Percentiles rank a stretch among this genome's conserved stretches.
These are phyloP conservation scores for Sabatieria punctata DNA, from an alignment of 2,888 invertebrate genomes.

Conservation along the genomic window DNA sequence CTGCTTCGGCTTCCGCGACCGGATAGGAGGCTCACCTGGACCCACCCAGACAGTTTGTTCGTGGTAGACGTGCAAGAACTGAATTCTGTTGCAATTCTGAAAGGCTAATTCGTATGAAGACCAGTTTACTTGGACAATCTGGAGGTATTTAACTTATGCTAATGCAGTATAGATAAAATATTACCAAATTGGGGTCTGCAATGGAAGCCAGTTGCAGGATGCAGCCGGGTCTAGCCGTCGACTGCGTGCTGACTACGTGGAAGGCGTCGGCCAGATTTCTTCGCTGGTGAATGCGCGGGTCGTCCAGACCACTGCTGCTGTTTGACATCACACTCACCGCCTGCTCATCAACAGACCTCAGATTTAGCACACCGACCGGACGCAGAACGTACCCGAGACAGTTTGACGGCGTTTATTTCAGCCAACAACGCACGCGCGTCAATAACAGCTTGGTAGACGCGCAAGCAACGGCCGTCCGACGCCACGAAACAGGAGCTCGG, in stretches of 20 bases:
- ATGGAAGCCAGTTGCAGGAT: constrained; percentile 88
- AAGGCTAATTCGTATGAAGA: too few relatives aligned
- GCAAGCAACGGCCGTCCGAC: constrained; percentile 76
- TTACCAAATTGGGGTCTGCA: constrained; percentile 70
- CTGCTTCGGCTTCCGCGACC: too few relatives aligned
- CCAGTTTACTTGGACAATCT: too few relatives aligned
- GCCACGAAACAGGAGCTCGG: constrained; percentile 97
- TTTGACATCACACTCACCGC: too few relatives aligned
- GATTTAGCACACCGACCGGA: too few relatives aligned
- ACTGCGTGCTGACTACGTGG: constrained; percentile 73
- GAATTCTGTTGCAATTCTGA: constrained; percentile 81
- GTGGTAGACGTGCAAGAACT: constrained; percentile 88
- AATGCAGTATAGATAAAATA: too few relatives aligned
- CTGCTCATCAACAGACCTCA: background rate
- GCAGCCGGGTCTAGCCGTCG: constrained; percentile 96
- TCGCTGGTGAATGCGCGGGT: constrained; percentile 38
- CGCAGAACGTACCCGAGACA: background rate
- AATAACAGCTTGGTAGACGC: constrained; percentile 93
- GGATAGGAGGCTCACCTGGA: constrained; percentile 16
- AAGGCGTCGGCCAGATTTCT: constrained; percentile 15
- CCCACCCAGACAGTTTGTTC: constrained; percentile 71
- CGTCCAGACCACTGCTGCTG: constrained; percentile 7
- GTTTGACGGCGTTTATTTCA: constrained; percentile 57
- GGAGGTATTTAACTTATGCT: background rate
- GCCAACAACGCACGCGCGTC: constrained; percentile 84